Base-by-base conservation (phyloP, 2,113 vertebrate species). In the Myiagra hebetior region DNA sequence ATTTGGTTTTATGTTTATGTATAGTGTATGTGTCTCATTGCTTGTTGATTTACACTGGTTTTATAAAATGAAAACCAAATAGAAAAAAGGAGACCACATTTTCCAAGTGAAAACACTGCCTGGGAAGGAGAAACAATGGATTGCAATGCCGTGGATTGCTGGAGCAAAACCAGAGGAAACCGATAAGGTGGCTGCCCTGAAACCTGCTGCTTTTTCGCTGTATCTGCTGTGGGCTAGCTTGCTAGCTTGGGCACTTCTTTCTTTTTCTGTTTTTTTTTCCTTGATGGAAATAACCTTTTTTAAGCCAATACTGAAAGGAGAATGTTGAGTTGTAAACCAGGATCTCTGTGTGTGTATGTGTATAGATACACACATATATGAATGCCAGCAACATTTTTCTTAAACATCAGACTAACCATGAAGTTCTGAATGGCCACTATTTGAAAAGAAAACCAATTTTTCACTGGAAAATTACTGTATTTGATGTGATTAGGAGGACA, bases 31-130 rank as follows among this genome's bases (percentile, higher is more conserved):
- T 95, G 92, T 97, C 83, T 97, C 80, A 87, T 68, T 97, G 74
- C 94, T 92, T 98, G 95, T 98, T 98, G 87, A 97, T 96, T 97
- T 97, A 93, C 87, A 59, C 76, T 95, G 95, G 86, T 95, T 93
- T 95, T 93, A 69, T 86, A 85, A 94, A 97, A 93, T 89, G 84
- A 92, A 96, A 97, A 97, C 53, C 47, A 91, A 97, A 97, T 98
- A 98, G 98, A 98, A 86, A 96, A 98, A 96, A 98, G 96, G 97
- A 97, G 97, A 98, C 88, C 95, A 95, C 95, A 92, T 98, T 98
- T 97, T 95, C 91, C 97, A 97, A 98, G 76, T 97, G 98, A 97
- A 97, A 95, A 53, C 87, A 13, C 88, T 97, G 57, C 93, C 96
- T 78, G 31, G 63, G 95, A 98, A 97, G 94, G 97, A 98, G 97